Percentiles rank a stretch among this genome's conserved stretches.
phyloP scores from a whole-genome alignment of 1,140 invertebrate species.

The Platorchestia sp. region DNA sequence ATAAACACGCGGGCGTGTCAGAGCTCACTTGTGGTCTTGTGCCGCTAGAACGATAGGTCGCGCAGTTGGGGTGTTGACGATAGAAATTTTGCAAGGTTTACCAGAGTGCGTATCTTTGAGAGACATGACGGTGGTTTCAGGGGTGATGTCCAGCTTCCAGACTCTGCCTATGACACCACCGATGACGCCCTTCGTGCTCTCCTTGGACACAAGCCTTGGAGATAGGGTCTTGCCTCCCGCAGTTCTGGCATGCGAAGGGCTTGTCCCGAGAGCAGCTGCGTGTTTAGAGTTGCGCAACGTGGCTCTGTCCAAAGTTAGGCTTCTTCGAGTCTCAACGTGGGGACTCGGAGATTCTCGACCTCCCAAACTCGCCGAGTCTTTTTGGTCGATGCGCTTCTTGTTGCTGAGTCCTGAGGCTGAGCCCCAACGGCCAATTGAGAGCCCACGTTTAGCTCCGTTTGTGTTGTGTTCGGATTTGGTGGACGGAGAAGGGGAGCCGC shows the following conservation, averaged over 20 bases:
- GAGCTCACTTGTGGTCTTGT: conserved; percentile 63
- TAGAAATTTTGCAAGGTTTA: conserved; percentile 36
- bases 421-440: conserved; percentile 61
- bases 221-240: conserved; percentile 10
- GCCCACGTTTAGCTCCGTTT: conserved; percentile 60
- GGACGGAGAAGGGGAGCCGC: conserved; percentile 56
- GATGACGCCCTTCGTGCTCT: conserved; percentile 40
- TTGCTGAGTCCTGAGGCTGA: conserved; percentile 31
- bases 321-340: conserved; percentile 8
- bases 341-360: conserved; percentile 4
- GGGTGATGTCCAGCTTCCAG: conserved; percentile 38
- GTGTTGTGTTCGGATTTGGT: conserved; percentile 64
- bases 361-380: conserved; percentile 20
- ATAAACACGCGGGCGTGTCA: neutral
- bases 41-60: conserved; percentile 64
- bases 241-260: neutral
- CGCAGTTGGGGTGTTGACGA: conserved; percentile 25
- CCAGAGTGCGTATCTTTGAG: neutral
- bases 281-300: neutral
- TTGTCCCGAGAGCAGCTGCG: neutral
- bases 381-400: neutral
- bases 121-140: neutral
- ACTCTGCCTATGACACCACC: conserved; percentile 38
- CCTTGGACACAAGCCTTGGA: neutral
- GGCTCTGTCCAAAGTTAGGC: conserved; percentile 35